Conservation (phyloP, 2,113 vertebrate species). For the Apaloderma vittatum region DNA sequence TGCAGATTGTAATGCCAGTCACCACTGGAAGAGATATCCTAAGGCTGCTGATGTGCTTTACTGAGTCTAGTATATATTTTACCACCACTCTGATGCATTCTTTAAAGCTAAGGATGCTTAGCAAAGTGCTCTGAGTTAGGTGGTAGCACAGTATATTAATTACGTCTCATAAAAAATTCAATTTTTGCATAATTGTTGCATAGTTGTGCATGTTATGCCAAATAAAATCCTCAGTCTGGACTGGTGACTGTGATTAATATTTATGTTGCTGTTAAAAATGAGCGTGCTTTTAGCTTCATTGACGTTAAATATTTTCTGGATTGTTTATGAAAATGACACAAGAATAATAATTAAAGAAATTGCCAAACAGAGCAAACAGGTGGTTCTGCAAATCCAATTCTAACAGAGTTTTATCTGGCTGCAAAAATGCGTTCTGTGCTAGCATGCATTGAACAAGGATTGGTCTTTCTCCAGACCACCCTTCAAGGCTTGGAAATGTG, state of each 20-base stretch:
- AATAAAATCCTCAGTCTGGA: slow-evolving; percentile 55
- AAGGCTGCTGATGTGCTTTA: background rate
- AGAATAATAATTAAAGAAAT: background rate
- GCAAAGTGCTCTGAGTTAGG: slow-evolving; percentile 5
- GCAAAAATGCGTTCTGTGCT: slow-evolving; percentile 23
- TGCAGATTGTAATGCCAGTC: background rate
- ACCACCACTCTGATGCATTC: background rate
- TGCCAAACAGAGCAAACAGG: slow-evolving; percentile 22
- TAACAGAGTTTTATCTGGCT: slow-evolving; percentile 41
- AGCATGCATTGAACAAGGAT: background rate
- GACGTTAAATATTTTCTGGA: slow-evolving; percentile 52
- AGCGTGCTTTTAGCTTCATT: slow-evolving; percentile 52
- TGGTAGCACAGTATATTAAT: slow-evolving; percentile 52
- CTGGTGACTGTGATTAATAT: slow-evolving; percentile 70
- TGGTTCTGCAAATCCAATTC: slow-evolving; percentile 64
- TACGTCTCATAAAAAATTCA: slow-evolving; percentile 39
- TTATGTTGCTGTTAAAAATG: slow-evolving; percentile 67
- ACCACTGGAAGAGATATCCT: background rate
- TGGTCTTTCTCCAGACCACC: slow-evolving; percentile 25
- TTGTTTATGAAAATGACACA: slow-evolving; percentile 39
- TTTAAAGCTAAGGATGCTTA: slow-evolving; percentile 36
- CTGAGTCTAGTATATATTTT: slow-evolving; percentile 19
- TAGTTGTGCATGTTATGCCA: slow-evolving; percentile 53
- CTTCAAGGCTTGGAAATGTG: slow-evolving; percentile 2
- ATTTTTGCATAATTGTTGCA: slow-evolving; percentile 55